These are phyloP conservation scores for Trichogramma pretiosum DNA, from an alignment of 1,140 invertebrate species.

Conservation along the genomic window DNA sequence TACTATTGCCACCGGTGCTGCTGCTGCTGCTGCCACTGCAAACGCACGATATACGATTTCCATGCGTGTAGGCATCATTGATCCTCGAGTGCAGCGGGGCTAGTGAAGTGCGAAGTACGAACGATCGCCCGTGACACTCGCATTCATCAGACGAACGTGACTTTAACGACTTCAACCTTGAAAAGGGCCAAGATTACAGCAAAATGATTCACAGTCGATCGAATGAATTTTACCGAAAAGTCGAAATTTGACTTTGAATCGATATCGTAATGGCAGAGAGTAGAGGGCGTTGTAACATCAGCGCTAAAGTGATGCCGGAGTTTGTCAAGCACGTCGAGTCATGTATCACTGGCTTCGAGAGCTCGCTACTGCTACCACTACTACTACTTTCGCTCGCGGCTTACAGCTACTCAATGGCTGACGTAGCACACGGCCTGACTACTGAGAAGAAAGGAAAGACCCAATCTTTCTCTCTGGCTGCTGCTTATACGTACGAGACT, in stretches of 20 bases:
- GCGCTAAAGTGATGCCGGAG: slow-evolving; percentile 27
- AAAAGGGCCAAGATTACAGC: too few species aligned
- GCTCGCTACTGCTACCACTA: slow-evolving; percentile 18
- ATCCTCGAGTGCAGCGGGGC: not conserved
- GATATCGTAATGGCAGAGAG: not conserved
- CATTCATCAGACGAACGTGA: not conserved
- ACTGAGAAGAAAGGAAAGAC: slow-evolving; percentile 21
- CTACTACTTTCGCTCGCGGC: not conserved
- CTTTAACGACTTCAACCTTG: slow-evolving; percentile 33
- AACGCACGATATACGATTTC: too few species aligned
- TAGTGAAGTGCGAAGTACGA: too few species aligned
- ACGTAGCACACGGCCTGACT: slow-evolving; percentile 1
- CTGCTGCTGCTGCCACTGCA: too few species aligned
- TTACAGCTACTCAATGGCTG: not conserved
- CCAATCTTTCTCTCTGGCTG: too few species aligned
- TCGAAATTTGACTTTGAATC: too few species aligned
- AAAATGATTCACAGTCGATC: too few species aligned
- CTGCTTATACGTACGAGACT: slow-evolving; percentile 19
- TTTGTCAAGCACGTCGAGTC: slow-evolving; percentile 35
- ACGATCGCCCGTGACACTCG: slow-evolving; percentile 13
- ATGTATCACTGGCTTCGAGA: slow-evolving; percentile 38
- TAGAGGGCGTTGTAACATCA: not conserved
- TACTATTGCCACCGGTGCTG: too few species aligned
- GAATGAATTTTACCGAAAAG: too few species aligned
- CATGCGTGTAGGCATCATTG: slow-evolving; percentile 13